Percentiles rank a stretch among this genome's conserved stretches.
phyloP scores from a whole-genome alignment of 1,140 invertebrate genomes.

The Pogonognathellus flavescens region DNA sequence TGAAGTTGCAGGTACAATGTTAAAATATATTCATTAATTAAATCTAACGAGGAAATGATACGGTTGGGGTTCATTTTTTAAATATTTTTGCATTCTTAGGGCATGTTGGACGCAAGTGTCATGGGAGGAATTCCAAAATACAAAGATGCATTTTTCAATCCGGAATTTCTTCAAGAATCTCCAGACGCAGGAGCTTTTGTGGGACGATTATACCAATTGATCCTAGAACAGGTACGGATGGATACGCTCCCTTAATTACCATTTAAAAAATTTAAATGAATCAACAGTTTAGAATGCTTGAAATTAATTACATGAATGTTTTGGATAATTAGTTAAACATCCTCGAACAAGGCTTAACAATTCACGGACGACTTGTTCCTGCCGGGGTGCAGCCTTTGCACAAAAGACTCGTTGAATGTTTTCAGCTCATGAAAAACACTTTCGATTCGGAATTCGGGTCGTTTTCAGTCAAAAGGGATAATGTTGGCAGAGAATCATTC shows the following conservation, averaged over 20 bases:
- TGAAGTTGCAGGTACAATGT: constrained; percentile 81
- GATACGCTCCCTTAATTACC: neutral
- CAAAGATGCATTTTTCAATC: constrained; percentile 90
- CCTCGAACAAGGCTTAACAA: constrained; percentile 82
- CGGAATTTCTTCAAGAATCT: constrained; percentile 83
- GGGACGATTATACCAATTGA: constrained; percentile 75
- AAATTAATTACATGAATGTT: neutral
- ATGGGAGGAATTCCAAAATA: constrained; percentile 97
- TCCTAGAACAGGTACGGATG: constrained; percentile 80
- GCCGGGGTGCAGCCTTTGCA: constrained; percentile 88
- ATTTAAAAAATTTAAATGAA: constrained; percentile 69
- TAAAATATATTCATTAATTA: no score
- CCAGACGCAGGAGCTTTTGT: constrained; percentile 79
- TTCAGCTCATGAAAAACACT: constrained; percentile 78
- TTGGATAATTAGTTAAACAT: neutral
- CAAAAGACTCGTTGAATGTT: constrained; percentile 86
- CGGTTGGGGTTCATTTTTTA: no score
- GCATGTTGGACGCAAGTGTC: constrained; percentile 94
- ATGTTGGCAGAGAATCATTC: constrained; percentile 39
- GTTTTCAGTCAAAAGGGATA: constrained; percentile 55
- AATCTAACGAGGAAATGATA: no score
- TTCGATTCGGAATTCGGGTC: constrained; percentile 58
- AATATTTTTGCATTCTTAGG: constrained; percentile 70
- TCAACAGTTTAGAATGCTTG: constrained; percentile 71
- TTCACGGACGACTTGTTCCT: constrained; percentile 88